Base-by-base conservation (phyloP, 2,797 vertebrate genomes). In the Cirrhinus molitorella region DNA sequence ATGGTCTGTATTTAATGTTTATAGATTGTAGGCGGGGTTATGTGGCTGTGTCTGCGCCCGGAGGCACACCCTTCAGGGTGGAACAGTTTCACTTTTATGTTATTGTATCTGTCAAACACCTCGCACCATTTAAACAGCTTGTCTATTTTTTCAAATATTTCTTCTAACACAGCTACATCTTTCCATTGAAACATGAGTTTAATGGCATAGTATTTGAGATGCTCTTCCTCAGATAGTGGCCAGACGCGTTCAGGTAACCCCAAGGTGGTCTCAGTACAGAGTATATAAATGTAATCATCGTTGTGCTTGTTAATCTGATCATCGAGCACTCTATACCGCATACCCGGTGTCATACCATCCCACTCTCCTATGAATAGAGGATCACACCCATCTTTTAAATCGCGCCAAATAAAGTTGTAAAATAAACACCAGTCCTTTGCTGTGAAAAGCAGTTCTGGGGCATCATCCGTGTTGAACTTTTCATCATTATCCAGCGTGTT, bases 231-330 rank as follows among this genome's bases (percentile, higher is more conserved):
- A 13, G 57, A 14, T 12, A 59, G 14, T 6, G 25, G 59, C 59
- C 25, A 28, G 0, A 0, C 2, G 1, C 13, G 4, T 5, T 28
- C 4, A 6, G 4, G 23, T 1, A 28, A 0, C 0, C 23, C 53
- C 4, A 14, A 14, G 45, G 4, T 47, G 45, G 4, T 4, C 3
- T 47, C 13, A 1, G 13, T 47, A 47, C 14, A 47, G 14, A 16
- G 45, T 47, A 47, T 47, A 16, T 47, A 47, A 47, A 47, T n/a
- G n/a, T n/a, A n/a, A n/a, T n/a, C n/a, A n/a, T n/a, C n/a, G n/a
- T n/a, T n/a, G n/a, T n/a, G n/a, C n/a, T n/a, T n/a, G n/a, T n/a
- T n/a, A n/a, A n/a, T n/a, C n/a, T n/a, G n/a, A n/a, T n/a, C n/a
- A n/a, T n/a, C n/a, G n/a, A n/a, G n/a, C n/a, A n/a, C n/a, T n/a